Evolutionary conservation across 1,140 invertebrate species (phyloP), one percentile per base, ranked within the genome.

Genomic region (Papilio dardanus): DNA sequence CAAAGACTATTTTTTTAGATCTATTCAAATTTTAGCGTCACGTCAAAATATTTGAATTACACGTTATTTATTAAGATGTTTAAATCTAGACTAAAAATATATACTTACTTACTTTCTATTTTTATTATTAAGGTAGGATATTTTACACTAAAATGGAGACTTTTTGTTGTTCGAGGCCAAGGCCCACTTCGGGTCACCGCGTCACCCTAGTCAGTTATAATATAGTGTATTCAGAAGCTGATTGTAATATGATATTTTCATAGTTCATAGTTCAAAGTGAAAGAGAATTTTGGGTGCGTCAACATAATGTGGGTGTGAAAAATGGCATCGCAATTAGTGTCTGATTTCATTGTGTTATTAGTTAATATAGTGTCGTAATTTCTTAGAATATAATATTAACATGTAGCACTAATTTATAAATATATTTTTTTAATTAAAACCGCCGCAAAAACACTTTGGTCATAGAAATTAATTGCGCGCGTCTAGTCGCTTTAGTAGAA

Each of bases 271-370:
- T 28, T 24, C 3, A 69, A 19, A 28, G 19, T 28, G 31, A 71
- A 46, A 71, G 58, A 73, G 71, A 74, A 73, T 68, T 76, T 69
- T 33, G 71, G 77, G 77, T 74, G 77, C 21, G 74, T 68, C 67
- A 12, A 19, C 58, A 68, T 69, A 76, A 77, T 30, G 30, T 74
- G 69, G 71, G 65, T 54, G 71, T 73, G 71, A 42, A 73, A 79
- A 79, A 68, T 74, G 54, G 71, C 50, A 33, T 37, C 21, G 19
- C 71, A 75, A 79, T 79, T 79, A 79, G 77, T 79, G 50, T 79
- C 77, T 37, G 71, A 73, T 78, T 78, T 74, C 77, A 65, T 76
- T 37, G 14, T 50, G 40, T 14, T 31, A 12, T 28, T 35, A 40
- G 42, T 46, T 1, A 28, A 46, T 67, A n/a, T 35, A 35, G 30